phyloP scores from a whole-genome alignment of 2,888 invertebrate genomes.

The Dorcus hopei region DNA sequence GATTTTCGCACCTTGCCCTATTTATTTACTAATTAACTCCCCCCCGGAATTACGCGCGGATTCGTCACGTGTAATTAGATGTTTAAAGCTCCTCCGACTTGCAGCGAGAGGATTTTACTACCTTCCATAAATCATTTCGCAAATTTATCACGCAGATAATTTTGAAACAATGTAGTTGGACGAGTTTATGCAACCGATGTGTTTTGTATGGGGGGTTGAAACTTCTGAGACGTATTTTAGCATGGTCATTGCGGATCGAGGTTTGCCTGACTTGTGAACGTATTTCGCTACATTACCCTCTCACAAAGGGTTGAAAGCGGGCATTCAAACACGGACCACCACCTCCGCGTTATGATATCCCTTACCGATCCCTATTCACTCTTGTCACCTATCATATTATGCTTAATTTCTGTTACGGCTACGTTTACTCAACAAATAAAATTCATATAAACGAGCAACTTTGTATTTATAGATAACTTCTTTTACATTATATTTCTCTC shows the following conservation, averaged over 20 bases:
- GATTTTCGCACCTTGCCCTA: no score
- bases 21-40: no score
- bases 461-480: no score
- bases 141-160: not conserved
- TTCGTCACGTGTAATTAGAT: no score
- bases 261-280: slow-evolving; percentile 33
- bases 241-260: slow-evolving; percentile 15
- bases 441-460: slow-evolving; percentile 18
- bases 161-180: not conserved
- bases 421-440: slow-evolving; percentile 9
- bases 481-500: no score
- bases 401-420: slow-evolving; percentile 22
- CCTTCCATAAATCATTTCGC: no score
- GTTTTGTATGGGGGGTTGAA: slow-evolving; percentile 1
- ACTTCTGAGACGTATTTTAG: slow-evolving; percentile 7
- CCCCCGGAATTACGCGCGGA: no score
- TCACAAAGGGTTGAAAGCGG: slow-evolving; percentile 37
- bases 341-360: slow-evolving; percentile 34
- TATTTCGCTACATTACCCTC: slow-evolving; percentile 40
- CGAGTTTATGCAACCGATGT: not conserved
- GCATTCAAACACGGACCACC: slow-evolving; percentile 34
- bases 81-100: no score
- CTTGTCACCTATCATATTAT: slow-evolving; percentile 29
- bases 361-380: slow-evolving; percentile 26
- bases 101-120: no score